Evolutionary conservation across 2,888 invertebrate species (phyloP).

Genomic region (Cheilosia urbana): DNA sequence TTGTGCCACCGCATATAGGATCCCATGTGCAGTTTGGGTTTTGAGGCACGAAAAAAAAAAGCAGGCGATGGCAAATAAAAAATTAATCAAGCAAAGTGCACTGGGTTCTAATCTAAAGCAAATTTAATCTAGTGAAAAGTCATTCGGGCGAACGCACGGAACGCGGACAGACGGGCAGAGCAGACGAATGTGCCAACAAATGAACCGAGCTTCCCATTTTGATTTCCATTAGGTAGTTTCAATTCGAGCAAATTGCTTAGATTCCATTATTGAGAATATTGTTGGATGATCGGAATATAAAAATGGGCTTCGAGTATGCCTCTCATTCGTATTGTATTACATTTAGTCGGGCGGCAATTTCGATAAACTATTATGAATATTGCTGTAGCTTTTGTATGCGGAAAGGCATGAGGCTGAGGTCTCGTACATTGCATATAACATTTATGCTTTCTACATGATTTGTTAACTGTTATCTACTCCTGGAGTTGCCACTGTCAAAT

Average conservation of each 20-base stretch:
- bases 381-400: background rate
- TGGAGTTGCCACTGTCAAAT: no score
- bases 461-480: no score
- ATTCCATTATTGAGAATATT: conserved; percentile 52
- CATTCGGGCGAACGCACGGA: conserved; percentile 66
- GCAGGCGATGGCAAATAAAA: conserved; percentile 68
- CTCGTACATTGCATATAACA: no score
- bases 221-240: conserved; percentile 67
- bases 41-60: conserved; percentile 33
- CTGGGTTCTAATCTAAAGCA: conserved; percentile 73
- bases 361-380: background rate
- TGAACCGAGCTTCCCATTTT: conserved; percentile 58
- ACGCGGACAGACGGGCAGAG: conserved; percentile 25
- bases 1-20: conserved; percentile 58
- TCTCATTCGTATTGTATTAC: background rate
- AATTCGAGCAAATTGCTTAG: conserved; percentile 67
- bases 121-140: conserved; percentile 76
- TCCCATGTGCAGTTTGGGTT: conserved; percentile 54
- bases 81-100: conserved; percentile 76
- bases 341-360: background rate
- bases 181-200: conserved; percentile 47
- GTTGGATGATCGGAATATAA: conserved; percentile 27
- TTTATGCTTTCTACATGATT: no score
- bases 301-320: conserved; percentile 10
- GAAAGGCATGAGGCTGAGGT: background rate